A percentile compares a stretch with the other conserved stretches of the same genome.
phyloP scores from a whole-genome alignment of 2,888 invertebrate species.

The Meghimatium bilineatum region DNA sequence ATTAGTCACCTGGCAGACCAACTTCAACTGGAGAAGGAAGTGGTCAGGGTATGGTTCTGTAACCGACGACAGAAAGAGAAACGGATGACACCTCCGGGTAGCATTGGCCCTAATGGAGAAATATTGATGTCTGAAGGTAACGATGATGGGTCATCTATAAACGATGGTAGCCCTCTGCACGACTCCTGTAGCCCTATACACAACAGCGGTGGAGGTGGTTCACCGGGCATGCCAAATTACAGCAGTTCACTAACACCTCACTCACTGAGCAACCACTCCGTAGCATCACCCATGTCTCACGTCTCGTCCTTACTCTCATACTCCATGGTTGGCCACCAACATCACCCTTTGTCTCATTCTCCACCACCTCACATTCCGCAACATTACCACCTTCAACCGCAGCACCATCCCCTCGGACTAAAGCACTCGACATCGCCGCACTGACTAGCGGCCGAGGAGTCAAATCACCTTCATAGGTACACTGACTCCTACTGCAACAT shows the following conservation, averaged over 20 bases:
- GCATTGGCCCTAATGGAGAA: conserved; percentile 74
- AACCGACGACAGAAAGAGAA: conserved; percentile 85
- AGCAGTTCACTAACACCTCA: conserved; percentile 50
- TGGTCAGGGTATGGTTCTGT: conserved; percentile 99
- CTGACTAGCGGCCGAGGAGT: conserved; percentile 53
- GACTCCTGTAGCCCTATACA: conserved; percentile 50
- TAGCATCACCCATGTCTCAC: conserved; percentile 50
- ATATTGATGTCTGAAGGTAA: conserved; percentile 61
- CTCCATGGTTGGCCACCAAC: conserved; percentile 50
- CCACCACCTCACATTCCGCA: conserved; percentile 52
- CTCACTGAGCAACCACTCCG: conserved; percentile 51
- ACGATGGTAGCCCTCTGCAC: conserved; percentile 44
- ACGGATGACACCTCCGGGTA: conserved; percentile 72
- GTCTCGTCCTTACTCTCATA: conserved; percentile 45
- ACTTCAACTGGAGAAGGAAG: conserved; percentile 98
- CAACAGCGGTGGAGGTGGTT: conserved; percentile 42
- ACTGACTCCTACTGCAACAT: conserved; percentile 32
- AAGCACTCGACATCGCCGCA: conserved; percentile 51
- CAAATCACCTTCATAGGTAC: conserved; percentile 22
- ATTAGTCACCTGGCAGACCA: conserved; percentile 95
- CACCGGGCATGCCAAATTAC: conserved; percentile 43
- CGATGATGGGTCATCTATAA: conserved; percentile 51
- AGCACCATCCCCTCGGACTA: conserved; percentile 37
- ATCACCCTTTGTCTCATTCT: conserved; percentile 48
- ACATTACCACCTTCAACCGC: conserved; percentile 46